Percentiles rank a stretch among this genome's conserved stretches.
Evolutionary conservation across 2,113 vertebrate species (phyloP).

Genomic region (Chloropsis hardwickii): DNA sequence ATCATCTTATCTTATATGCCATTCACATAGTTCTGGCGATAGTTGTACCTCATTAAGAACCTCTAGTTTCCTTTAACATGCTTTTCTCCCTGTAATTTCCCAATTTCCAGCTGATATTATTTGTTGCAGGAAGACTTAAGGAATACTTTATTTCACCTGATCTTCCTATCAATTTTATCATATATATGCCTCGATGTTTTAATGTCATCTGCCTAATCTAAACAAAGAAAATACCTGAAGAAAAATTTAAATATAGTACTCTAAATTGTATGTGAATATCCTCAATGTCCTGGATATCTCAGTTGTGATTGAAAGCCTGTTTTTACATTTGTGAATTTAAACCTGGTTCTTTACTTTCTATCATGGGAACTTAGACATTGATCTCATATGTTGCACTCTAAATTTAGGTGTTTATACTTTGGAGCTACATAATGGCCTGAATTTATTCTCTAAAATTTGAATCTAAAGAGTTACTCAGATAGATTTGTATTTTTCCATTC

Average conservation of each 20-base stretch:
- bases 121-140: not conserved
- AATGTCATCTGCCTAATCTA: not conserved
- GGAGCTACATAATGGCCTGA: not conserved
- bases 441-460: not conserved
- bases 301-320: not conserved
- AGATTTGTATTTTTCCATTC: not conserved
- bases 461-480: not conserved
- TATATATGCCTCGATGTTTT: not conserved
- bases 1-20: not conserved
- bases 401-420: not conserved
- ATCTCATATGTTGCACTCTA: not conserved
- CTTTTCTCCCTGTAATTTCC: not conserved
- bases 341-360: not conserved
- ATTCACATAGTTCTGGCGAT: not conserved
- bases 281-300: not conserved
- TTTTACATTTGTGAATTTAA: not conserved
- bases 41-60: not conserved
- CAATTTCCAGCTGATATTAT: not conserved
- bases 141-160: not conserved
- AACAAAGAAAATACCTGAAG: not conserved
- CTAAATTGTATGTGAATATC: not conserved
- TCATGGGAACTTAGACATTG: not conserved
- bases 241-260: not conserved
- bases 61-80: not conserved
- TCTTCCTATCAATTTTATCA: not conserved